Base-by-base conservation (phyloP, 2,888 invertebrate species). In the Stramonita haemastoma region DNA sequence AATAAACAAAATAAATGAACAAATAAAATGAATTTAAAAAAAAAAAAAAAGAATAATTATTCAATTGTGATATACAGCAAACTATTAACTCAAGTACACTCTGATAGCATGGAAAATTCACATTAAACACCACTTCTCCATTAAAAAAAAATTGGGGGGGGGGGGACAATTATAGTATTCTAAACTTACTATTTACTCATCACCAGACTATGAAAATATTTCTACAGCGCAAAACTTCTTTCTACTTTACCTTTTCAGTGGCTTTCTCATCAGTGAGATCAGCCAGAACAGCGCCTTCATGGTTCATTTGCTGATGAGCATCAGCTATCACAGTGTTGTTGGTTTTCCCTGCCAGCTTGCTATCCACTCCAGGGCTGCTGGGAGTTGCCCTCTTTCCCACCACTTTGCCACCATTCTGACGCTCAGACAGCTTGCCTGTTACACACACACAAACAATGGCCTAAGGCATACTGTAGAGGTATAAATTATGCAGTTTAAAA, bases 201-300 rank as follows among this genome's bases (percentile, higher is more conserved):
- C 4, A 46, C 2, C 46, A 46, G 46, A 46, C 46, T 46, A 5
- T 46, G 46, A 46, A 46, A 46, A 46, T 46, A 46, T n/a, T n/a
- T n/a, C n/a, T n/a, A n/a, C n/a, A 46, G 4, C 46, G 8, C 60
- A 60, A 60, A 19, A 22, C 1, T 22, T 60, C 19, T 32, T 77
- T 17, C 34, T 26, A 83, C 26, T 46, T 46, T 79, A 90, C 91
- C 90, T 95, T 92, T 90, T 96, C 96, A 85, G 95, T 95, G 57
- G 95, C 95, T 92, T 95, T 96, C 85, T 94, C 92, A 92, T 94
- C 94, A 79, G 93, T 91, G 46, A 93, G 91, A 46, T 94, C 93
- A 32, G 90, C 89, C 17, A 92, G 89, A 46, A 89, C 77, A 29
- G 87, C 56, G 36, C 90, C 90, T 57, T 87, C 89, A 77, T 91